Percentiles rank a stretch among this genome's conserved stretches.
phyloP scores from a whole-genome alignment of 2,113 vertebrate species.

The Marcusenius ussheri region DNA sequence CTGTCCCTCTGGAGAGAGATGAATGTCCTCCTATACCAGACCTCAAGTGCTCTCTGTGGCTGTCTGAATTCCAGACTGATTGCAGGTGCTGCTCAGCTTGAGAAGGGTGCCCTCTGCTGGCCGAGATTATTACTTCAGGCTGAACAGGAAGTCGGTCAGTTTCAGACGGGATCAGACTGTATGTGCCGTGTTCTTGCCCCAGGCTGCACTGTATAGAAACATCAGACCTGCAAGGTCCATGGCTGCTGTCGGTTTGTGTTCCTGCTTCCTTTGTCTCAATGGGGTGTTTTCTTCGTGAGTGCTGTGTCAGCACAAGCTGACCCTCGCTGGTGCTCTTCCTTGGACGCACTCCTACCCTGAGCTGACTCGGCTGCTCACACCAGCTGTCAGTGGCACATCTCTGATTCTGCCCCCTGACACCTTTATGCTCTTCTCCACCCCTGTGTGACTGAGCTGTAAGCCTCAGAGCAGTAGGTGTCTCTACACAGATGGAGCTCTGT shows the following conservation, averaged over 20 bases:
- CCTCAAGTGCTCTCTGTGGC: background rate
- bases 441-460: background rate
- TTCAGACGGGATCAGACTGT: background rate
- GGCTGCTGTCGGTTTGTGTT: slow-evolving; percentile 57
- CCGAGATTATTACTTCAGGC: background rate
- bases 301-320: slow-evolving; percentile 20
- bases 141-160: background rate
- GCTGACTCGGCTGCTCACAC: background rate
- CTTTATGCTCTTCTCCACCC: background rate
- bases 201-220: slow-evolving; percentile 61
- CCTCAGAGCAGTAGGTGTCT: background rate
- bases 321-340: background rate
- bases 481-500: background rate
- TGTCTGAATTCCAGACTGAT: background rate
- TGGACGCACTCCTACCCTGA: background rate
- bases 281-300: background rate
- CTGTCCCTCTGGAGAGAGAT: background rate
- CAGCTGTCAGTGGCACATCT: background rate
- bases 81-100: slow-evolving; percentile 18
- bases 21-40: background rate
- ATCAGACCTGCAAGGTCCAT: slow-evolving; percentile 37
- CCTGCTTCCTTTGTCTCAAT: slow-evolving; percentile 40
- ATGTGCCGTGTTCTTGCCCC: background rate
- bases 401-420: background rate
- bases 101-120: slow-evolving; percentile 53